Evolutionary conservation across 2,888 invertebrate genomes (phyloP).

Genomic region (Sicus ferrugineus): DNA sequence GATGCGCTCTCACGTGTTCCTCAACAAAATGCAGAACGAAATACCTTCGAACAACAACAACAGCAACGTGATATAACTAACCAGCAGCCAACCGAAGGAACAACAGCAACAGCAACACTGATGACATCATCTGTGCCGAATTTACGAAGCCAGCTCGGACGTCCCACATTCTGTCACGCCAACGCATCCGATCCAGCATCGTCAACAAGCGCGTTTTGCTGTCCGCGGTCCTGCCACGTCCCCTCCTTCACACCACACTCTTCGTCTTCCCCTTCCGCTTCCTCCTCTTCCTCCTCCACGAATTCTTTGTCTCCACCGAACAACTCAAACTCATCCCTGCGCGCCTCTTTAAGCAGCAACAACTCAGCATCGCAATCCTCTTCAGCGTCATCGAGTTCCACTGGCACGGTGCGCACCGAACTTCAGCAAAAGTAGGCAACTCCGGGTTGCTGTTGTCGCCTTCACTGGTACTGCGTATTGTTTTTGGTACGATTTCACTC

Average conservation of each 20-base stretch:
- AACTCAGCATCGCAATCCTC: slow-evolving; percentile 27
- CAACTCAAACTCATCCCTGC: slow-evolving; percentile 8
- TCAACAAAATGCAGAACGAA: slow-evolving; percentile 50
- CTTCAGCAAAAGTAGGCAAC: slow-evolving; percentile 50
- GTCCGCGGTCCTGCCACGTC: slow-evolving; percentile 14
- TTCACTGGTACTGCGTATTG: not conserved
- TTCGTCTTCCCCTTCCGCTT: slow-evolving; percentile 36
- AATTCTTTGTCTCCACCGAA: slow-evolving; percentile 24
- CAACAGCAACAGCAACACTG: slow-evolving; percentile 33
- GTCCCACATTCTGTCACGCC: slow-evolving; percentile 11
- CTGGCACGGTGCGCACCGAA: slow-evolving; percentile 63
- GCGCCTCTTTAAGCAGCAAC: slow-evolving; percentile 33
- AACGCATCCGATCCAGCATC: slow-evolving; percentile 37
- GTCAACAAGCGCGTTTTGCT: slow-evolving; percentile 46
- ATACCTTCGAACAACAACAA: slow-evolving; percentile 32
- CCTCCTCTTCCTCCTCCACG: slow-evolving; percentile 23
- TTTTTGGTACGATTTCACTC: no score
- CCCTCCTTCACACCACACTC: slow-evolving; percentile 35
- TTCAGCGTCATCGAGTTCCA: slow-evolving; percentile 57
- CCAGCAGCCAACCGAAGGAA: slow-evolving; percentile 29
- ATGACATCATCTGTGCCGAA: slow-evolving; percentile 21
- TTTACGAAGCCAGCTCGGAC: slow-evolving; percentile 10
- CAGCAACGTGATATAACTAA: slow-evolving; percentile 38
- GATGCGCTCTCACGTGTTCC: slow-evolving; percentile 51
- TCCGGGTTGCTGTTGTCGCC: not conserved